Evolutionary conservation across 2,888 invertebrate genomes (phyloP).

Genomic region (Mimas tiliae): DNA sequence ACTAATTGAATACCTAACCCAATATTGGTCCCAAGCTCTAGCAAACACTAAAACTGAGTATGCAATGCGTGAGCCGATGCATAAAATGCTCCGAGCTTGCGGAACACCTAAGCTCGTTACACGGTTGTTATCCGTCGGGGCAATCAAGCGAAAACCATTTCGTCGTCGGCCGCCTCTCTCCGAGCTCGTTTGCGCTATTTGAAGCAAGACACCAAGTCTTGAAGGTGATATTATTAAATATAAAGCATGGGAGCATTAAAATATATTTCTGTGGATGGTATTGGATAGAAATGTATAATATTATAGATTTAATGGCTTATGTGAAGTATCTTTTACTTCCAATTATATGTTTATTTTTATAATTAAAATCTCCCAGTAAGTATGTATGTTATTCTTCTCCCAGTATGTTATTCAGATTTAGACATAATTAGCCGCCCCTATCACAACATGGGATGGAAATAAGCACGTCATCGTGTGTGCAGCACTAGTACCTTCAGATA

Average conservation of each 20-base stretch:
- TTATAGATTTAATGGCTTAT: neutral
- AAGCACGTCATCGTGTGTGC: too few species aligned
- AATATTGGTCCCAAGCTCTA: conserved; percentile 12
- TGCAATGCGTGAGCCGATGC: conserved; percentile 29
- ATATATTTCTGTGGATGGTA: neutral
- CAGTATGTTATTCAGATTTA: too few species aligned
- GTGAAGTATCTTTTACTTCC: too few species aligned
- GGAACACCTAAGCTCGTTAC: conserved; percentile 40
- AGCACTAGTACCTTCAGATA: too few species aligned
- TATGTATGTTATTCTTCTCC: too few species aligned
- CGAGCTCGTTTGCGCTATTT: conserved; percentile 23
- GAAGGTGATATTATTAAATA: conserved; percentile 11
- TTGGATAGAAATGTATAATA: neutral
- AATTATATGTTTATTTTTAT: too few species aligned
- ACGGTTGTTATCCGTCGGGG: conserved; percentile 40
- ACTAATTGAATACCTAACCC: neutral
- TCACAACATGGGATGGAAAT: too few species aligned
- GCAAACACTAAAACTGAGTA: neutral
- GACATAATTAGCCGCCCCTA: too few species aligned
- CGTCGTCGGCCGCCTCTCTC: conserved; percentile 27
- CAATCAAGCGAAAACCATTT: conserved; percentile 46
- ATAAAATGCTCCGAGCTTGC: conserved; percentile 32
- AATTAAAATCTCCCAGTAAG: too few species aligned
- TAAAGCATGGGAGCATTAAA: neutral
- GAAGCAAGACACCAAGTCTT: neutral